These are phyloP conservation scores for Drosophila mimetica DNA, from an alignment of 2,888 invertebrate species.

Conservation along the genomic window DNA sequence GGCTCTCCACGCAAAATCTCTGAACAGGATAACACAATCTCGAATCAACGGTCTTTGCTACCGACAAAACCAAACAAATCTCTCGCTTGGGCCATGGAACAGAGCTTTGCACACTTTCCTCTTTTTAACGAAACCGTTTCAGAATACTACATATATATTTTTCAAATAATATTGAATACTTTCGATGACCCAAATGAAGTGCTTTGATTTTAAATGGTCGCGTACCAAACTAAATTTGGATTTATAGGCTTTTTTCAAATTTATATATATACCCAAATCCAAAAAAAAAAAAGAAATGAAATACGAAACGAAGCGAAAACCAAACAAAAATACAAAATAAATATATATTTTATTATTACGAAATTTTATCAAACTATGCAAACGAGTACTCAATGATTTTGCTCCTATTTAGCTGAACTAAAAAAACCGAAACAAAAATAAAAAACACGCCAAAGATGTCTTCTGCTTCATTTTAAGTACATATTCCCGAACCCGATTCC, in stretches of 20 bases:
- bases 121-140: conserved; percentile 31
- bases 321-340: conserved; percentile 45
- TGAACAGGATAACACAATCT: conserved; percentile 51
- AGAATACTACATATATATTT: conserved; percentile 32
- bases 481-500: conserved; percentile 16
- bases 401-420: conserved; percentile 71
- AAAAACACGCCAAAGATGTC: conserved; percentile 74
- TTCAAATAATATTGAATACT: conserved; percentile 27
- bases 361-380: conserved; percentile 72
- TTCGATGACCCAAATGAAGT: conserved; percentile 51
- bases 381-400: conserved; percentile 72
- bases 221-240: conserved; percentile 56
- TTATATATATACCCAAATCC: conserved; percentile 55
- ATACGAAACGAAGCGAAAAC: conserved; percentile 43
- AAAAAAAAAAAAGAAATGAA: no score
- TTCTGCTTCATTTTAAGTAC: conserved; percentile 77
- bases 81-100: conserved; percentile 41
- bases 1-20: conserved; percentile 59
- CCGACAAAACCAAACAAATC: conserved; percentile 33
- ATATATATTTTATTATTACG: conserved; percentile 73
- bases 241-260: conserved; percentile 76
- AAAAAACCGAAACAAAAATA: conserved; percentile 42
- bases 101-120: conserved; percentile 41
- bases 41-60: conserved; percentile 56
- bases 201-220: conserved; percentile 61